Evolutionary conservation across 2,113 vertebrate species (phyloP).

Genomic region (Etheostoma spectabile): DNA sequence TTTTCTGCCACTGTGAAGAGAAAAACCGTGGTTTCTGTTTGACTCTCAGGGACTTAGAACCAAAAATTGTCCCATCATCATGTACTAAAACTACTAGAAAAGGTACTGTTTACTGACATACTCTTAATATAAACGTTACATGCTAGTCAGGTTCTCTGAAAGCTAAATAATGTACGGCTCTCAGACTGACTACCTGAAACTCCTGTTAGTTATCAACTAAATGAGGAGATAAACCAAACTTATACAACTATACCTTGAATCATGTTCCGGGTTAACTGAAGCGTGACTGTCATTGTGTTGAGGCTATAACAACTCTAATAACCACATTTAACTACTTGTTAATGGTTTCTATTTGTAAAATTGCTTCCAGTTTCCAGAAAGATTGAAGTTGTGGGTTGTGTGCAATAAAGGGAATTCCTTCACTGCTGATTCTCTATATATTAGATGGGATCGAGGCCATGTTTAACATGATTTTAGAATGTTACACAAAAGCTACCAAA

Average conservation of each 20-base stretch:
- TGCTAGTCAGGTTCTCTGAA: not conserved
- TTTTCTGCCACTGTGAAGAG: not conserved
- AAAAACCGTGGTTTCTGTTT: not conserved
- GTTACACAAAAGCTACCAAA: no score
- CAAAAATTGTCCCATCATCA: not conserved
- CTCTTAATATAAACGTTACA: no score
- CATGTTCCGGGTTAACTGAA: not conserved
- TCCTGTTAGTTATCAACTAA: not conserved
- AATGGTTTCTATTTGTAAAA: not conserved
- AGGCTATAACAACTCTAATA: no score
- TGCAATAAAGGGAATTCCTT: slow-evolving; percentile 30
- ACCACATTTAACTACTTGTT: no score
- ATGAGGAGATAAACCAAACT: not conserved
- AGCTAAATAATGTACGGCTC: not conserved
- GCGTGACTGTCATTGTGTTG: not conserved
- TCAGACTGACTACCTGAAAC: not conserved
- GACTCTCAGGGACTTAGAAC: no score
- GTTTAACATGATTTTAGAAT: no score
- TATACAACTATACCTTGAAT: not conserved
- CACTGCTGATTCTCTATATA: not conserved
- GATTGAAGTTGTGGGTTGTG: not conserved
- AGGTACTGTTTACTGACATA: not conserved
- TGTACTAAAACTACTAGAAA: not conserved
- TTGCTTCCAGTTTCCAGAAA: not conserved
- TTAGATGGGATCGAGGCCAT: not conserved